Evolutionary conservation across 2,888 invertebrate species (phyloP).

Genomic region (Peribatodes rhomboidaria): DNA sequence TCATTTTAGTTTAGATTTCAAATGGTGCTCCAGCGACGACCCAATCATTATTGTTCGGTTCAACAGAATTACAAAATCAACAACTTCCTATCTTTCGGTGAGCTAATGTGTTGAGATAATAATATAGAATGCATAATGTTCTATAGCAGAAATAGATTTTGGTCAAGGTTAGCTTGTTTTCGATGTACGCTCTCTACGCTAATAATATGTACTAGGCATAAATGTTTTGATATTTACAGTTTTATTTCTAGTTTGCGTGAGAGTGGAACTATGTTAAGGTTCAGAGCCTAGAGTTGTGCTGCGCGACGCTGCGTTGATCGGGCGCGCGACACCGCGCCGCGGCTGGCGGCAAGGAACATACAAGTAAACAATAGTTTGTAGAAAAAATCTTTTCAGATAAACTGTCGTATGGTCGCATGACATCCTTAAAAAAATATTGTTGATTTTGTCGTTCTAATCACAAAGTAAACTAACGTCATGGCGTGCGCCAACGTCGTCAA

Average conservation of each 20-base stretch:
- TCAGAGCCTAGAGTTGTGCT: not conserved
- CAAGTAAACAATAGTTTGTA: no score
- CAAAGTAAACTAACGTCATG: no score
- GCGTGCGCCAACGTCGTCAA: no score
- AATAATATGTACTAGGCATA: conserved; percentile 29
- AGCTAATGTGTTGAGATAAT: conserved; percentile 36
- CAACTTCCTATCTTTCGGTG: conserved; percentile 18
- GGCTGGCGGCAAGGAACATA: no score
- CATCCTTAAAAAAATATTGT: no score
- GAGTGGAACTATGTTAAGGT: conserved; percentile 7
- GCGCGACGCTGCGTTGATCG: not conserved
- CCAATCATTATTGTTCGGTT: not conserved
- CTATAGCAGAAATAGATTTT: conserved; percentile 43
- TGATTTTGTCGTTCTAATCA: no score
- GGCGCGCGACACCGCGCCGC: not conserved
- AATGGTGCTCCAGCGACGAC: no score
- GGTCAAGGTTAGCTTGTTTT: conserved; percentile 47
- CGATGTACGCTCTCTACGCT: conserved; percentile 35
- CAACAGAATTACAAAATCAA: conserved; percentile 2
- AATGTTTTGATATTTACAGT: conserved; percentile 34
- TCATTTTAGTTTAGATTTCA: no score
- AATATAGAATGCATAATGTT: conserved; percentile 38
- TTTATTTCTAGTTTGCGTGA: conserved; percentile 32
- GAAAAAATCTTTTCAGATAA: no score
- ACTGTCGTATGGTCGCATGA: no score